Evolutionary conservation across 2,888 invertebrate species (phyloP), one percentile per base, ranked within the genome.

Genomic region (Volucella inanis): DNA sequence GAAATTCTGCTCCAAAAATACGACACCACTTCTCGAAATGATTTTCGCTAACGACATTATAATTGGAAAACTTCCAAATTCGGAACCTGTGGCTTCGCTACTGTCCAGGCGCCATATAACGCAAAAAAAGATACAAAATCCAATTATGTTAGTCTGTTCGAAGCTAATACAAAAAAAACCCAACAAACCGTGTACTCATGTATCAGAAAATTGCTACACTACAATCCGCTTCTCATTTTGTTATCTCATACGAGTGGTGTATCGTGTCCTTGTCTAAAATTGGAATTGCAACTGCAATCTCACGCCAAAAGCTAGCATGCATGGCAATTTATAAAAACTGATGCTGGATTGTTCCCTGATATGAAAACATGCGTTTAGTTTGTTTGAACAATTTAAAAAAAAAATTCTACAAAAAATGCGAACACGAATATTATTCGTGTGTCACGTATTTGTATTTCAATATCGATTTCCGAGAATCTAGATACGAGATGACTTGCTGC

Each of bases 41-140:
- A 45, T 55, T n/a, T 10, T 31, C 6, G 31, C 31, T 31, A 54
- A 61, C 59, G 57, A 59, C 31, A 43, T 14, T 18, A 65, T 52
- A 72, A 79, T 68, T 75, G 70, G 59, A 71, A 54, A 70, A 45
- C 39, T 71, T 38, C 39, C 70, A 71, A 45, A 9, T 8, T n/a
- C 45, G 38, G 38, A 41, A 79, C 43, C 50, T 71, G 57, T 71
- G 50, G 64, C 62, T 31, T 62, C 70, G 39, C 18, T 41, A 43
- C 54, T 59, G 31, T 41, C 49, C 15, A 9, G 8, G 11, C 10
- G n/a, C 61, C 52, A 4, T 10, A 50, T 39, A 11, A 43, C 15
- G 10, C 15, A 54, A 74, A 31, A 22, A 74, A 47, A 49, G 45
- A 61, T 14, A 57, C 39, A 50, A 47, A 68, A 31, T 61, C 31